Conservation (phyloP, 2,113 vertebrate species). For the Leucoraja erinaceus region DNA sequence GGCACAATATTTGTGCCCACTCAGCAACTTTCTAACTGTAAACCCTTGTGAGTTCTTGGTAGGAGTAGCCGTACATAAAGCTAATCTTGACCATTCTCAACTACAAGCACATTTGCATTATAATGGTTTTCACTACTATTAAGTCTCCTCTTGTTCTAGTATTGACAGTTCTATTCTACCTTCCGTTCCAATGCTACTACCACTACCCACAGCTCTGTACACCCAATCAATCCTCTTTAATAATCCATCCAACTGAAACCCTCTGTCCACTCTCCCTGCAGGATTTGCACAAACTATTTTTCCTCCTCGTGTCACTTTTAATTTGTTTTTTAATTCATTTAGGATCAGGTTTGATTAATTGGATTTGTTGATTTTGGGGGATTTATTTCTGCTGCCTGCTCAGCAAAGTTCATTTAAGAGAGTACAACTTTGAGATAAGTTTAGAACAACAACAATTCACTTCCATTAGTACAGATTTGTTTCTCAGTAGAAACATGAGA, state of each 20-base stretch:
- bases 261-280: background rate
- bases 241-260: background rate
- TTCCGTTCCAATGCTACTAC: background rate
- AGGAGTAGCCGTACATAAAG: background rate
- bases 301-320: background rate
- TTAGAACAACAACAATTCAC: background rate
- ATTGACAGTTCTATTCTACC: background rate
- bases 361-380: background rate
- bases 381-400: background rate
- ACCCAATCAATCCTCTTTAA: background rate
- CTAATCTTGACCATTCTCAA: background rate
- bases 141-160: background rate
- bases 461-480: too few relatives aligned
- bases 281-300: background rate
- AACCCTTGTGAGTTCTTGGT: background rate
- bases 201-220: background rate
- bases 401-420: background rate
- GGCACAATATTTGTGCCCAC: too few relatives aligned
- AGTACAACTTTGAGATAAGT: background rate
- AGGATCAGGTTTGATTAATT: background rate
- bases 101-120: background rate
- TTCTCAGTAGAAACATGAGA: too few relatives aligned
- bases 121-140: background rate
- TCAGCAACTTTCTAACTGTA: too few relatives aligned
- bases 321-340: background rate